Conservation (phyloP, 2,113 vertebrate species). For the Oncorhynchus nerka region DNA sequence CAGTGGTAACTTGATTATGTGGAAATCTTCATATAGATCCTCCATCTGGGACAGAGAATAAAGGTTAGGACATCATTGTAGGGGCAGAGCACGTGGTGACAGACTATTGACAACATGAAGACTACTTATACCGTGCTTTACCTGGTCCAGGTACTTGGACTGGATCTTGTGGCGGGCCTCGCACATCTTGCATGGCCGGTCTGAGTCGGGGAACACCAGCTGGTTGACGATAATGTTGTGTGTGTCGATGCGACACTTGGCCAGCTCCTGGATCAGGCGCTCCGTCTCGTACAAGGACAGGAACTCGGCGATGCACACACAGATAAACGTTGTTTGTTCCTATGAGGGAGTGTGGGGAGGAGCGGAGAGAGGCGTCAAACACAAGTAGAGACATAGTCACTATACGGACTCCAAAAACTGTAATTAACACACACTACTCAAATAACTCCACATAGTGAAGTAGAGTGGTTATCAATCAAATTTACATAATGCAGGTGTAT, state of each 20-base stretch:
- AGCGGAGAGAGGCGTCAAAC: not conserved
- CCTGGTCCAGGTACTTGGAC: conserved; percentile 96
- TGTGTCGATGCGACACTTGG: conserved; percentile 92
- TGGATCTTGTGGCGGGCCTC: conserved; percentile 95
- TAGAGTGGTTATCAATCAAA: not conserved
- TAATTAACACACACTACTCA: not conserved
- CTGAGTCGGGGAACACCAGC: conserved; percentile 85
- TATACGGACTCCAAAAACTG: not conserved
- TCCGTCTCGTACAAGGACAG: conserved; percentile 93
- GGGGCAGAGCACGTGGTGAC: too few relatives aligned
- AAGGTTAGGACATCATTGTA: not conserved
- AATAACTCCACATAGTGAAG: not conserved
- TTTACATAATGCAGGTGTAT: not conserved
- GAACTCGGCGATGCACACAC: conserved; percentile 93
- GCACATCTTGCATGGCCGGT: conserved; percentile 90
- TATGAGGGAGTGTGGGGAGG: conserved; percentile 31
- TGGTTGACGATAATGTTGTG: conserved; percentile 97
- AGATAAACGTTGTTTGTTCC: conserved; percentile 96
- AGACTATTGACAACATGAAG: not conserved
- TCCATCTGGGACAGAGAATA: conserved; percentile 80
- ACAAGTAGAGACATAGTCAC: not conserved
- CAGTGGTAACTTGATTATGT: conserved; percentile 91
- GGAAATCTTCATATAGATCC: conserved; percentile 94
- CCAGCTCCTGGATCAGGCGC: conserved; percentile 91
- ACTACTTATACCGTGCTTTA: conserved; percentile 32